Percentiles rank a stretch among this genome's conserved stretches.
These are phyloP conservation scores for Ptilorrhoa leucosticta DNA, from an alignment of 2,113 vertebrate genomes.

Conservation along the genomic window DNA sequence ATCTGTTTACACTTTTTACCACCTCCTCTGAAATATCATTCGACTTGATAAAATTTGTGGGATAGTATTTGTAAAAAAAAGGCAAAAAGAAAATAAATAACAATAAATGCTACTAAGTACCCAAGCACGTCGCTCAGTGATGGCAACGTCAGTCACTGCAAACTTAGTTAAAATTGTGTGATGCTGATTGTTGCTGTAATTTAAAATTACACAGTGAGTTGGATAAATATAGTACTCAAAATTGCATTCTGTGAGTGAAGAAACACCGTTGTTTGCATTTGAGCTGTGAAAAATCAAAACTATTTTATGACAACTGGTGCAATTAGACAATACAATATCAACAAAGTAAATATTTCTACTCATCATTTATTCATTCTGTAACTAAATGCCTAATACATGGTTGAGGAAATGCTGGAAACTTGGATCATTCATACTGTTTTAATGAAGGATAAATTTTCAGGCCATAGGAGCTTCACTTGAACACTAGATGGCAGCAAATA, in stretches of 20 bases:
- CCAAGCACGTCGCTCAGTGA: rapidly evolving
- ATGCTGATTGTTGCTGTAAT: not conserved
- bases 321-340: not conserved
- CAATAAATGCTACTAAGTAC: not conserved
- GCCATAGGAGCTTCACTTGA: not conserved
- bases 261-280: not conserved
- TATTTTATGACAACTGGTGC: not conserved
- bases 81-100: not conserved
- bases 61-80: not conserved
- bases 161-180: not conserved
- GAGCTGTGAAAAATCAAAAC: not conserved
- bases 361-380: not conserved
- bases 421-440: not conserved
- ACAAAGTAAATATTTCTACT: not conserved
- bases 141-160: not conserved
- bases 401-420: not conserved
- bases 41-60: not conserved
- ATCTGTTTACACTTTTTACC: not conserved
- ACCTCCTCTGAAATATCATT: not conserved
- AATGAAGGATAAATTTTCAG: not conserved
- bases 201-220: not conserved
- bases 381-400: not conserved
- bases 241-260: not conserved
- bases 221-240: not conserved
- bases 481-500: conserved; percentile 76